Evolutionary conservation across 2,113 vertebrate species (phyloP), one percentile per base, ranked within the genome.

Genomic region (Turdus rufiventris): DNA sequence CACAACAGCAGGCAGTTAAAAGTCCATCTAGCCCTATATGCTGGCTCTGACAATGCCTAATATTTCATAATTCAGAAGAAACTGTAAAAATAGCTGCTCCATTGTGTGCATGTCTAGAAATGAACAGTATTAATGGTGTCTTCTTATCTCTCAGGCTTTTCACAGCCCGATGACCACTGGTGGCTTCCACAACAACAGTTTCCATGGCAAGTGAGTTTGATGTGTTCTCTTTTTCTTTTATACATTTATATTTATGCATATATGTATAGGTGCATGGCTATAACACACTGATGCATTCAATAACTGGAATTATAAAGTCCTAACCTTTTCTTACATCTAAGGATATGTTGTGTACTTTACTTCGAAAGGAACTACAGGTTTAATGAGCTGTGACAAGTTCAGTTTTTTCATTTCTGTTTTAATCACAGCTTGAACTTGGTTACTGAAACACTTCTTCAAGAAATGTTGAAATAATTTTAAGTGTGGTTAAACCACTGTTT

Each of bases 21-120:
- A 92, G 78, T 94, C 87, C 78, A 82, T 76, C 93, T 78, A 91
- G 74, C 45, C 78, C 62, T 28, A 54, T 47, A 66, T 89, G 78
- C 74, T 74, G 76, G 68, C 68, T 94, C 86, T 88, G 74, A 79
- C 81, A 95, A 94, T 85, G 71, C 45, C 70, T 76, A 54, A 62
- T 76, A 38, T 73, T 89, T 91, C 87, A 42, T 73, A 89, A 89
- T 95, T 94, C 84, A 93, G 84, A 91, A 89, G 66, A 89, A 95
- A 79, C 26, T 45, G 62, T 88, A 77, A 82, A 92, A 95, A 92
- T 36, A 60, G 62, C 42, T 85, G 60, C 50, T 38, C 47, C 54
- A 84, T 81, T 81, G 63, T 80, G 72, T n/a, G 15, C 7, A 9
- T 20, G 28, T 85, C 80, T 85, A 29, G 71, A 96, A 96, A 74